Evolutionary conservation across 2,113 vertebrate species (phyloP).

Genomic region (Oreochromis niloticus): DNA sequence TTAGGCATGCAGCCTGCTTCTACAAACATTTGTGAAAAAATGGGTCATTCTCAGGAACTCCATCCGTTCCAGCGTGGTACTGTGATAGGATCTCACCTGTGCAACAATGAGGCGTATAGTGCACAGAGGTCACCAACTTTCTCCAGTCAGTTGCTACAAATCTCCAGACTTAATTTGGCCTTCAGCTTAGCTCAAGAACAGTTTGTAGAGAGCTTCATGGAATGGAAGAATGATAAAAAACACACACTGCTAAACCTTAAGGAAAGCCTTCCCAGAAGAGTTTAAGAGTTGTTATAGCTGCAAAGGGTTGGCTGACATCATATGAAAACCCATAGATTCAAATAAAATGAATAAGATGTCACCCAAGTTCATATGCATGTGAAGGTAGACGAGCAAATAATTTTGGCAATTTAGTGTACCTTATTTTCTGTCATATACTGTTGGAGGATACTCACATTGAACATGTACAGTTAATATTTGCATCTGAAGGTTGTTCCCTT

Average conservation of each 20-base stretch:
- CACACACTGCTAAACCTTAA: not conserved
- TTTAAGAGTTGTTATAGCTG: not conserved
- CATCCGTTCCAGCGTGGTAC: not conserved
- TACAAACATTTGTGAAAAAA: not conserved
- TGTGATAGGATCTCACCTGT: not conserved
- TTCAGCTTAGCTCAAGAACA: not conserved
- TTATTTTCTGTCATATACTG: not conserved
- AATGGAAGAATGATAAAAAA: not conserved
- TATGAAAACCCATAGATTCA: not conserved
- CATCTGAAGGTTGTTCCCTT: not conserved
- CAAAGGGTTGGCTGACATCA: not conserved
- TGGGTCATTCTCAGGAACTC: not conserved
- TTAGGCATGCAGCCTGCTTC: not conserved
- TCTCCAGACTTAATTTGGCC: not conserved
- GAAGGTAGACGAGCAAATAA: rapidly evolving
- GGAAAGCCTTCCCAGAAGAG: not conserved
- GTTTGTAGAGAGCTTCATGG: not conserved
- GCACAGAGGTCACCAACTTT: rapidly evolving
- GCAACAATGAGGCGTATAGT: not conserved
- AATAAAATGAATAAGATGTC: not conserved
- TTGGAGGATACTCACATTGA: not conserved
- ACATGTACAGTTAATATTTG: not conserved
- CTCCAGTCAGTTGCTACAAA: not conserved
- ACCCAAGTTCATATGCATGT: not conserved
- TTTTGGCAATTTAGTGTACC: not conserved